Evolutionary conservation across 1,140 invertebrate species (phyloP), one percentile per base, ranked within the genome.

Genomic region (Orchesella cincta): DNA sequence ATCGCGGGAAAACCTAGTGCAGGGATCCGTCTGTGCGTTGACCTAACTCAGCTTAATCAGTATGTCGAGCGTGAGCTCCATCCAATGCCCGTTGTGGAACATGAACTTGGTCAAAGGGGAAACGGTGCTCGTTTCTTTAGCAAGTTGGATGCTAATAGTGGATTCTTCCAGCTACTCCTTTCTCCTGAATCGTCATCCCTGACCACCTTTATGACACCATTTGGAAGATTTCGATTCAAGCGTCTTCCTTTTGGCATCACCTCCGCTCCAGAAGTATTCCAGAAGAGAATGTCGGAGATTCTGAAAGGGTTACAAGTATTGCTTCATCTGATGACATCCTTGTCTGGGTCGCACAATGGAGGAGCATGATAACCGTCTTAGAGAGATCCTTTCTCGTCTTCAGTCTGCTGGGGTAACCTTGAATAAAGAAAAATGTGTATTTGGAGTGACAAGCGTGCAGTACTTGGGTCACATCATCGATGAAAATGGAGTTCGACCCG

Each of bases 391-490:
- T 1, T 57, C 79, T 20, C 78, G 77, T 70, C 33, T 76, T 20
- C 8, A 57, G 20, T 52, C 70, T 39, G 31, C 28, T 12, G 71
- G 57, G n/a, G 33, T 79, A 2, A 77, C 35, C n/a, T 71, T 75
- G 8, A 62, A 62, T 81, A 79, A 77, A 52, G 81, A 82, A 14
- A 88, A 87, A 81, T 84, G 85, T 81, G 31, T 80, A 23, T 83
- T 86, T 80, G 76, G 78, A 62, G 74, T 80, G 35, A 73, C 54
- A 72, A 79, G 80, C 76, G 75, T 86, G 0, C 83, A 81, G 67
- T 86, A 85, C 80, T 73, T 86, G n/a, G 86, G 86, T 2, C 84
- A 86, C 71, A 80, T 84, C n/a, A 79, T 88, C 1, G 80, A 82
- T 26, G 70, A 71, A 31, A 76, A 84, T 16, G 86, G 86, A 5